phyloP scores from a whole-genome alignment of 1,140 invertebrate genomes.

The Papilio aristodemus region DNA sequence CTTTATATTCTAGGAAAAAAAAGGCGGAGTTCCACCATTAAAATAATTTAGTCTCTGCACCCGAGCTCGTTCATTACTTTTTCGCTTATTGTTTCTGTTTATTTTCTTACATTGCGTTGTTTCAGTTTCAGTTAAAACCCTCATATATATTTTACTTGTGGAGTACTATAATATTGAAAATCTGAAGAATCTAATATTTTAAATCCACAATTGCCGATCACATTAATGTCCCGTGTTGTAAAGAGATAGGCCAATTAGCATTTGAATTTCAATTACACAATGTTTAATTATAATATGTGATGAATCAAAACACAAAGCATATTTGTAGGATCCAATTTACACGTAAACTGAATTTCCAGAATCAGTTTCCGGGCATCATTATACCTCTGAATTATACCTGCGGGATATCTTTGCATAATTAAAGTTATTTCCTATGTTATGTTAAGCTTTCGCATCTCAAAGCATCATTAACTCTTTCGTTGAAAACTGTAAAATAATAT shows the following conservation, averaged over 20 bases:
- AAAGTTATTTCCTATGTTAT: not conserved
- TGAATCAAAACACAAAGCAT: slow-evolving; percentile 19
- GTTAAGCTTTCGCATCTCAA: not conserved
- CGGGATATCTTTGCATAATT: slow-evolving; percentile 14
- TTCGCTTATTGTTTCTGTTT: not conserved
- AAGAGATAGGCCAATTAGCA: not conserved
- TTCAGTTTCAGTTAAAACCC: too few relatives aligned
- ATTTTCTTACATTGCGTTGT: not conserved
- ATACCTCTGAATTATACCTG: not conserved
- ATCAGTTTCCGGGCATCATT: not conserved
- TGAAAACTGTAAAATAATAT: slow-evolving; percentile 10
- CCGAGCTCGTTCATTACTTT: not conserved
- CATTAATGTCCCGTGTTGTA: too few relatives aligned
- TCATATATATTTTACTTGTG: too few relatives aligned
- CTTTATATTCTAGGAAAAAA: slow-evolving; percentile 13
- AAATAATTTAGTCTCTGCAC: not conserved
- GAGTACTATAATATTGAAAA: too few relatives aligned
- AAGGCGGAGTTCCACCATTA: not conserved
- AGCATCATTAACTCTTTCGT: slow-evolving; percentile 4
- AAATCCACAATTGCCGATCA: too few relatives aligned
- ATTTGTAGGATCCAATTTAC: slow-evolving; percentile 14
- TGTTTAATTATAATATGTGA: slow-evolving; percentile 17
- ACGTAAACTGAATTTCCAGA: slow-evolving; percentile 5
- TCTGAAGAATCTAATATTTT: too few relatives aligned
- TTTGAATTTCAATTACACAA: slow-evolving; percentile 22